These are phyloP conservation scores for Serripes groenlandicus DNA, from an alignment of 2,888 invertebrate genomes.

Conservation along the genomic window DNA sequence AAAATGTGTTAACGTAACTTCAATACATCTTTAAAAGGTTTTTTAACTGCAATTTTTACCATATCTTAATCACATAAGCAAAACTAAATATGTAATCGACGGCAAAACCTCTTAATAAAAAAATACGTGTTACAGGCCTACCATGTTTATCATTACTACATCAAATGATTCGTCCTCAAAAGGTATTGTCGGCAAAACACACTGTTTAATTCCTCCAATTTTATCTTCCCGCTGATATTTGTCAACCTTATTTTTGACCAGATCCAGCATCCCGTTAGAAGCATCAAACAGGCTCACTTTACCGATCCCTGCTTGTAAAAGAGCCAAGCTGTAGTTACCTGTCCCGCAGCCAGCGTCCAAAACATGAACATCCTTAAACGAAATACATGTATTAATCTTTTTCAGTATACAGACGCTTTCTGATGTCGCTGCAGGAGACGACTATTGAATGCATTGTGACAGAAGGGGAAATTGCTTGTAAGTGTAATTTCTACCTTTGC, in stretches of 20 bases:
- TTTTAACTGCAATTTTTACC: too few relatives aligned
- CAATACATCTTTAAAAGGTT: too few relatives aligned
- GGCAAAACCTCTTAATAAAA: too few relatives aligned
- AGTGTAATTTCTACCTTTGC: neutral
- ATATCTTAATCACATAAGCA: too few relatives aligned
- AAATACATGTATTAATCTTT: neutral
- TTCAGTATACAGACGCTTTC: too few relatives aligned
- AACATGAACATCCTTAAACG: neutral
- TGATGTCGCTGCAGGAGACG: too few relatives aligned
- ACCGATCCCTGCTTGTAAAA: neutral
- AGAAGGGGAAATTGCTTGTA: neutral
- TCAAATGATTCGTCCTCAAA: neutral
- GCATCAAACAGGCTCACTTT: constrained; percentile 7
- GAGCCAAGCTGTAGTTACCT: too few relatives aligned
- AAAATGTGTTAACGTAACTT: too few relatives aligned
- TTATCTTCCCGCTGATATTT: neutral
- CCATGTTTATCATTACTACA: neutral
- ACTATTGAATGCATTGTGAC: neutral
- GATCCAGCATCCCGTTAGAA: neutral
- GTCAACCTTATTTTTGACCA: neutral
- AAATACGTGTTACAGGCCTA: too few relatives aligned
- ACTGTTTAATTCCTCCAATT: neutral
- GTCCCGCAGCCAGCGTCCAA: too few relatives aligned
- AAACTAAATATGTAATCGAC: too few relatives aligned
- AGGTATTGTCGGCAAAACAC: neutral